Conservation (phyloP, 2,113 vertebrate genomes). For the Thymallus thymallus region DNA sequence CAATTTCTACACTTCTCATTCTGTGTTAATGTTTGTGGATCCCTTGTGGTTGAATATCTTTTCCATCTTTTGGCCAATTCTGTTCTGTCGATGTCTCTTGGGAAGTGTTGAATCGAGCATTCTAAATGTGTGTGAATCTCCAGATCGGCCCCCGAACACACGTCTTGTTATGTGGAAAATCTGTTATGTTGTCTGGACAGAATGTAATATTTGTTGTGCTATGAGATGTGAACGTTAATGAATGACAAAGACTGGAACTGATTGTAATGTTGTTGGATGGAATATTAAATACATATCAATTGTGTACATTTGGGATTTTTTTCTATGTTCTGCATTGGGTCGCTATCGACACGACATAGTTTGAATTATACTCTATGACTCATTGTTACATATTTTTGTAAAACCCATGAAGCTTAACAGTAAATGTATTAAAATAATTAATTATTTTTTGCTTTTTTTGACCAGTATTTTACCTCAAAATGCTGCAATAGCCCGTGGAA, state of each 20-base stretch:
- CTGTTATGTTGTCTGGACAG: background rate
- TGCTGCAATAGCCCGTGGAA: background rate
- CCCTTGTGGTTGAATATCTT: constrained; percentile 62
- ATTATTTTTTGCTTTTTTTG: background rate
- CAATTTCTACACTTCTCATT: constrained; percentile 55
- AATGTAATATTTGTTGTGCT: background rate
- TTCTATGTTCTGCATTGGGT: background rate
- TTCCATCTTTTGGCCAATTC: constrained; percentile 63
- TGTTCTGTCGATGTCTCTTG: background rate
- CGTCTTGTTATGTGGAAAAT: background rate
- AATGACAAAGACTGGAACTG: background rate
- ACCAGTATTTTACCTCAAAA: background rate
- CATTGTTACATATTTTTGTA: too few relatives aligned
- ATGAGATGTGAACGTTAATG: background rate
- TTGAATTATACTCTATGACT: background rate
- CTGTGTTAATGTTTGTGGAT: constrained; percentile 56
- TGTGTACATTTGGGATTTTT: background rate
- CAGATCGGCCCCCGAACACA: background rate
- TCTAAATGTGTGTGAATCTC: background rate
- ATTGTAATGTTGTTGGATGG: background rate
- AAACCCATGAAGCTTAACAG: too few relatives aligned
- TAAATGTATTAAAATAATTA: background rate
- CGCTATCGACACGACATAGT: background rate
- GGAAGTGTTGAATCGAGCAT: background rate
- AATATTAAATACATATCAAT: background rate